Conservation (phyloP, 2,113 vertebrate species). For the Rallus limicola region DNA sequence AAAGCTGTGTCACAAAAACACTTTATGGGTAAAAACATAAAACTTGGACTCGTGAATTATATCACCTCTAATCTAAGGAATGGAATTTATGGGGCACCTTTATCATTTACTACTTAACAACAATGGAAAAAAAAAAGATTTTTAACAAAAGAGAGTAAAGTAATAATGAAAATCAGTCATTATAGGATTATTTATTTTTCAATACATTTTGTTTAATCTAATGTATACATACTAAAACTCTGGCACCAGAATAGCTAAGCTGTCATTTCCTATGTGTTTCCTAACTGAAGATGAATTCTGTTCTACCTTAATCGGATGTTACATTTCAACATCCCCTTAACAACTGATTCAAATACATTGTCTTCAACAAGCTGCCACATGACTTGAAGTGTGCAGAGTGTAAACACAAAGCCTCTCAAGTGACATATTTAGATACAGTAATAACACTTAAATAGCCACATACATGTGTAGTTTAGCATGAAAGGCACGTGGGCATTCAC, state of each 20-base stretch:
- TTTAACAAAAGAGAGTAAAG: background rate
- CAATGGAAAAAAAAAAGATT: background rate
- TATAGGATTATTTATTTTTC: background rate
- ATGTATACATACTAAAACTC: background rate
- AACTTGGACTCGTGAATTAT: background rate
- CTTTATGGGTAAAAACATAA: background rate
- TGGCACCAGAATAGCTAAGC: background rate
- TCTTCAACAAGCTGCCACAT: background rate
- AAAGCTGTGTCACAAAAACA: background rate
- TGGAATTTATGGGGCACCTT: rapidly evolving
- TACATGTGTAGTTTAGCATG: rapidly evolving
- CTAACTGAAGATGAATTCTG: background rate
- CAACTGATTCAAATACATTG: background rate
- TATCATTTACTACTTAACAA: background rate
- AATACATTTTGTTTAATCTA: background rate
- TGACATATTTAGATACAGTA: background rate
- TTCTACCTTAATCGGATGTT: background rate
- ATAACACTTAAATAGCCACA: background rate
- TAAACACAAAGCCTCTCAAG: background rate
- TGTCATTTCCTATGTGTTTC: background rate
- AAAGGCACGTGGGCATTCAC: background rate
- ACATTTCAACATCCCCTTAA: background rate
- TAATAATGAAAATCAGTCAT: background rate
- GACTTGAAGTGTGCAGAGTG: background rate
- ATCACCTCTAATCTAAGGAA: background rate